Conservation (phyloP, 2,888 invertebrate genomes). For the Clunio marinus region DNA sequence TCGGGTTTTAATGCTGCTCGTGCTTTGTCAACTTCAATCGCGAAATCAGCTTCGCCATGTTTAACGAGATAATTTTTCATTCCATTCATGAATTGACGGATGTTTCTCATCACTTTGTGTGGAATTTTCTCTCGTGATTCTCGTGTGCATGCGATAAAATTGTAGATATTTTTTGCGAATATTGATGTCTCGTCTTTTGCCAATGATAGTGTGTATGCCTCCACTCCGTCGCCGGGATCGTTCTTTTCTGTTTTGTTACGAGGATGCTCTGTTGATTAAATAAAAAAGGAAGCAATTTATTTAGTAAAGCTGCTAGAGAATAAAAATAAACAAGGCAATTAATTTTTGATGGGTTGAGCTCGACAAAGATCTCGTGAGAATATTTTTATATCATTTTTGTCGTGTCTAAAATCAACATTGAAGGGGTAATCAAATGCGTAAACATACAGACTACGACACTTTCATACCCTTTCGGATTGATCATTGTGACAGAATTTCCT, state of each 20-base stretch:
- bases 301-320: no score
- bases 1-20: constrained; percentile 69
- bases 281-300: constrained; percentile 37
- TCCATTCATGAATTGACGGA: constrained; percentile 96
- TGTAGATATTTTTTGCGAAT: constrained; percentile 87
- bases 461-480: no score
- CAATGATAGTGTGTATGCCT: constrained; percentile 73
- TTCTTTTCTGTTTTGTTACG: constrained; percentile 56
- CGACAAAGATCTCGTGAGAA: neutral
- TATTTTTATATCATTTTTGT: no score
- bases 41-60: constrained; percentile 90
- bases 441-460: no score
- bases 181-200: constrained; percentile 82
- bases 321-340: neutral
- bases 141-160: constrained; percentile 87
- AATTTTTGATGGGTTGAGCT: no score
- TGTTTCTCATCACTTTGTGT: constrained; percentile 81
- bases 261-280: constrained; percentile 64
- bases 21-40: constrained; percentile 73
- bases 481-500: no score
- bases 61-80: constrained; percentile 98
- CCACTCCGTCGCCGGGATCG: constrained; percentile 66
- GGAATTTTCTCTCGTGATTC: constrained; percentile 87
- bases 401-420: no score
- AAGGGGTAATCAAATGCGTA: no score